phyloP scores from a whole-genome alignment of 2,113 vertebrate genomes.

The Crotalus tigris region DNA sequence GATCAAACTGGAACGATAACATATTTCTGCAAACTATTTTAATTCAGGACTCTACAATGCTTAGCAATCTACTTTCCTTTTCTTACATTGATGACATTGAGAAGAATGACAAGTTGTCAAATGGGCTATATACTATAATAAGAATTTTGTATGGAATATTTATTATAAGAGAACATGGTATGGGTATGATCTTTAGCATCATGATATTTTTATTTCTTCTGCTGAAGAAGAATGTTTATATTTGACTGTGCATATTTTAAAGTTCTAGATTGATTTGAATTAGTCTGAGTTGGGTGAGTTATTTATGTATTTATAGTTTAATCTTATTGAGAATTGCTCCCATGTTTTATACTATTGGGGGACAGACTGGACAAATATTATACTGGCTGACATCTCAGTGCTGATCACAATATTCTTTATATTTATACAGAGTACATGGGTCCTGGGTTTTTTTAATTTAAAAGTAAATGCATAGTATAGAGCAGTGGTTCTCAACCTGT shows the following conservation, averaged over 20 bases:
- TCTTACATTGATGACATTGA: background rate
- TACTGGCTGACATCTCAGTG: background rate
- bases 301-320: background rate
- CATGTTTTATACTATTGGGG: background rate
- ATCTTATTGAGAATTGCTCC: background rate
- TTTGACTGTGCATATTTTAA: background rate
- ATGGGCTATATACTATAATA: background rate
- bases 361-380: background rate
- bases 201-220: background rate
- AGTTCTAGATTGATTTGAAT: background rate
- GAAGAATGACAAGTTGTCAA: background rate
- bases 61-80: background rate
- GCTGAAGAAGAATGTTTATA: background rate
- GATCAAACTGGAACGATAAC: background rate
- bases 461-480: no score
- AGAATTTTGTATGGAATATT: background rate
- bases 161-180: background rate
- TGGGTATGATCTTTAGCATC: background rate
- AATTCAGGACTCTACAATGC: background rate
- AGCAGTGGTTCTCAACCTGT: no score
- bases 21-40: background rate
- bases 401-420: background rate
- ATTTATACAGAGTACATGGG: background rate
- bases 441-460: no score
- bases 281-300: background rate